Conservation (phyloP, 1,140 invertebrate species). For the Macrotrachela quadricornifera region DNA sequence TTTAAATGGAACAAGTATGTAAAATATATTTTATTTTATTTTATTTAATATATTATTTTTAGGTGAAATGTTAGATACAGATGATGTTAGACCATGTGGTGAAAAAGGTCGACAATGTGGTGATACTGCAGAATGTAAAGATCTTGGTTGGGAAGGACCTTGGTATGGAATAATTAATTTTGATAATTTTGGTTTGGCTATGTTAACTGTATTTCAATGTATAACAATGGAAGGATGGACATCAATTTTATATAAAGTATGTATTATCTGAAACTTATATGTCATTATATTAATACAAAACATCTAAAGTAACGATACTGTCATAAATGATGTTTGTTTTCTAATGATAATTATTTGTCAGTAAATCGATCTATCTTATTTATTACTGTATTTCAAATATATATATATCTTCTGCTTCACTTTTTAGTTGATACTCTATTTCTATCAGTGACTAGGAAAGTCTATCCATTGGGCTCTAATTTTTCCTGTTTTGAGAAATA, state of each 20-base stretch:
- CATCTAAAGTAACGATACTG: too few relatives aligned
- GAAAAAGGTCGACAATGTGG: slow-evolving; percentile 37
- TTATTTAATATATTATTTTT: not conserved
- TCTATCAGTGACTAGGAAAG: too few relatives aligned
- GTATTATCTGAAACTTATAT: slow-evolving; percentile 19
- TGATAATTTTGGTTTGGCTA: slow-evolving; percentile 91
- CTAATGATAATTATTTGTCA: too few relatives aligned
- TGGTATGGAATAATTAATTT: slow-evolving; percentile 94
- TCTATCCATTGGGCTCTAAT: too few relatives aligned
- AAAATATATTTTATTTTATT: not conserved
- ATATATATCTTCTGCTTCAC: too few relatives aligned
- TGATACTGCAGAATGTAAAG: slow-evolving; percentile 28
- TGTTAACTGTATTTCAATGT: slow-evolving; percentile 97
- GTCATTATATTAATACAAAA: too few relatives aligned
- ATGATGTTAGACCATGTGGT: not conserved
- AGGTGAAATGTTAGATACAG: not conserved
- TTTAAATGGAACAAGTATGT: slow-evolving; percentile 11
- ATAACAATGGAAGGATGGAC: slow-evolving; percentile 98
- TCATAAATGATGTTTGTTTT: too few relatives aligned
- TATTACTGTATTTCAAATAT: too few relatives aligned
- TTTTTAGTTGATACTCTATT: too few relatives aligned
- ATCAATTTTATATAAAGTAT: slow-evolving; percentile 75
- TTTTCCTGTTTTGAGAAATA: too few relatives aligned
- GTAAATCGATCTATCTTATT: too few relatives aligned
- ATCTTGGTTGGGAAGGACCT: slow-evolving; percentile 57